Base-by-base conservation (phyloP, 2,888 invertebrate species). In the Mesorhabditis spiculigera region DNA sequence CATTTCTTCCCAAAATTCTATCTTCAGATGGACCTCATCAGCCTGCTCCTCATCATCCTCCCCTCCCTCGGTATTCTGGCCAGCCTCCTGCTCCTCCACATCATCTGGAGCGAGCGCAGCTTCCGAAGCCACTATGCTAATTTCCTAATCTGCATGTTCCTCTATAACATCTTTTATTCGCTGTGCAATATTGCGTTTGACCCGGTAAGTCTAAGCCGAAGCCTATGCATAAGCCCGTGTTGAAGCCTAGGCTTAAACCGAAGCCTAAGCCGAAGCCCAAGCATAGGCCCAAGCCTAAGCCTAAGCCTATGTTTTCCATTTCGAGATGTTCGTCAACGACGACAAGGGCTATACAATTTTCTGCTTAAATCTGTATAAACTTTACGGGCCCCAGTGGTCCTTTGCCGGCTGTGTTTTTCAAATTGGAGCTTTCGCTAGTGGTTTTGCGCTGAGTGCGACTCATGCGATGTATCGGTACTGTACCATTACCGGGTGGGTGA, bases 11-110 rank as follows among this genome's bases (percentile, higher is more conserved):
- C 28, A 28, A 28, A 28, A 28, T 28, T 28, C 28, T 28, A 28
- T 28, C 28, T 28, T 28, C 58, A 50, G n/a, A 50, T 50, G 58
- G 10, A 50, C 58, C n/a, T n/a, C 8, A 10, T 50, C 58, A 50
- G 10, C n/a, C n/a, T 50, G n/a, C n/a, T 50, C 10, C 58, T 50
- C n/a, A 50, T n/a, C n/a, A n/a, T 50, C 8, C n/a, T 50, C 10
- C 58, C 58, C 8, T 13, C n/a, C n/a, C 58, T 50, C n/a, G 58
- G 58, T 13, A 50, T 50, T 50, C 58, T 50, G 8, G 10, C n/a
- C 58, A 50, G n/a, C 58, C n/a, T 50, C 58, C n/a, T 50, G 8
- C 58, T 50, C 58, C n/a, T 50, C n/a, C n/a, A 50, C n/a, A n/a
- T 50, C 10, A 50, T 50, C 58, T 10, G 8, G 10, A 13, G 10